Base-by-base conservation (phyloP, 2,797 vertebrate species). In the Pipistrellus nathusii region DNA sequence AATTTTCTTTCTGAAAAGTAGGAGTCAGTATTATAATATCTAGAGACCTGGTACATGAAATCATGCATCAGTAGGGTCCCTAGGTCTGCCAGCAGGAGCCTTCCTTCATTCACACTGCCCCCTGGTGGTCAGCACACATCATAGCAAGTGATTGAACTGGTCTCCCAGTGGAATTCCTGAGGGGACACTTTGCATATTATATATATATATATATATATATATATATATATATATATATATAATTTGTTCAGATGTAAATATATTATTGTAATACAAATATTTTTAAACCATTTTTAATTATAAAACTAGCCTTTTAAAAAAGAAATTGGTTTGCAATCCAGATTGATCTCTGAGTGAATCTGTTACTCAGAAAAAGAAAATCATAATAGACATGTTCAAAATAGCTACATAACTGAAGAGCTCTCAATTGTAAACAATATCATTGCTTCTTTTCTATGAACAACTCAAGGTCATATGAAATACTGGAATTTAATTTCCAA, bases 401-500 rank as follows among this genome's bases (percentile, higher is more conserved):
- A 71, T n/a, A 80, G 4, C 48, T 76, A 59, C 20, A 2, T 59
- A 85, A 25, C 51, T 46, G 4, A 44, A 51, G 41, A 4, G 6
- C 0, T 25, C 18, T 71, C 51, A n/a, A 18, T 27, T 66, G 7
- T 48, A 62, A 80, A 9, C 2, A 72, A 21, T 41, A 51, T 10
- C 38, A 73, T 6, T 55, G 0, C 25, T 88, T 73, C 4, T 80
- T 72, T 75, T 35, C 12, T 23, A 38, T 46, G 2, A 77, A 46
- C 87, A 80, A 75, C 51, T 1, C 10, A 77, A 38, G 30, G 0
- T 53, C 81, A 14, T 73, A 3, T 82, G 25, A 86, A 78, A 51
- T 83, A 55, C 6, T 92, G 6, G 4, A 72, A 88, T 94, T 82
- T 68, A 35, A 80, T 23, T 90, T 96, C 41, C 30, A 80, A 32